Evolutionary conservation across 2,113 vertebrate species (phyloP), one percentile per base, ranked within the genome.

Genomic region (Lamprologus ornatipinnis): DNA sequence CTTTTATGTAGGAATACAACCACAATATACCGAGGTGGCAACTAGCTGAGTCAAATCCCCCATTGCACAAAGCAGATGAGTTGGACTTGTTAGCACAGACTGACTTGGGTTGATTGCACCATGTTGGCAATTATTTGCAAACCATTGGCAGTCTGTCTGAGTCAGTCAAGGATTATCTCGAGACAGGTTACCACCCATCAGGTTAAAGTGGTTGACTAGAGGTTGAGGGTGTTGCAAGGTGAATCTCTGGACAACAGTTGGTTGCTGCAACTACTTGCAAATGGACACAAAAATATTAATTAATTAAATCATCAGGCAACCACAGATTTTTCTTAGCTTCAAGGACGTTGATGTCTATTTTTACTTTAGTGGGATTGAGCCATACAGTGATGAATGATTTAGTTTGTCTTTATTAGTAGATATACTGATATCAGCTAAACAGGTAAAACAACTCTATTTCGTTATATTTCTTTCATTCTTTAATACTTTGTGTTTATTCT

Each of bases 61-160:
- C 2, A 14, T 14, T 40, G 2, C 63, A 70, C 19, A 70, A 40
- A 70, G 63, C 35, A 21, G n/a, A 40, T 70, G 35, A 70, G 35
- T 70, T 40, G 19, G 4, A n/a, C 10, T n/a, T 0, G 4, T 35
- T 65, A 65, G 31, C 2, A 0, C n/a, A 40, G 63, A 68, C 35
- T 40, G 12, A 68, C 35, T 23, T 0, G 7, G n/a, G 19, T 21
- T 40, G 12, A 68, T 40, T 68, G 63, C 35, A 40, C 7, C n/a
- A 40, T 21, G 35, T 14, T 68, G n/a, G 35, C 35, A 40, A 21
- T 68, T 63, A 63, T 63, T 63, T 63, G 58, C 31, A 63, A 63
- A 63, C 31, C 31, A 35, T 5, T 35, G 31, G 9, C 19, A 14
- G 19, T 2, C 17, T 63, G 31, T 63, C 58, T 63, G 58, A 63